phyloP scores from a whole-genome alignment of 2,888 invertebrate genomes.

The Leucania comma region DNA sequence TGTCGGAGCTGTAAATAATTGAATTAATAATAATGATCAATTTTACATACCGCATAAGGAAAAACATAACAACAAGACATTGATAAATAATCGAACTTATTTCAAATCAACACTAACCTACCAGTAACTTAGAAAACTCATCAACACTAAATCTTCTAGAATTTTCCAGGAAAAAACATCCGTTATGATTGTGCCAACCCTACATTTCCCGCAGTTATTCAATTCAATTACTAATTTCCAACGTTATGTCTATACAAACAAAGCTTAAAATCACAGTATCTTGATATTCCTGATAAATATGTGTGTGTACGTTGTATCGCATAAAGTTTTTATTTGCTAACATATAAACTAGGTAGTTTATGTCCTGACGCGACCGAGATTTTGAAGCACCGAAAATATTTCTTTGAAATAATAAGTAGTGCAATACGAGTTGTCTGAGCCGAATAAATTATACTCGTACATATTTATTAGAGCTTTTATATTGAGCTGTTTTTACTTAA shows the following conservation, averaged over 20 bases:
- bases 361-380: conserved; percentile 77
- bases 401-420: conserved; percentile 65
- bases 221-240: conserved; percentile 56
- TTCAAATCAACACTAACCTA: background rate
- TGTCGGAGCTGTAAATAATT: background rate
- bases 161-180: conserved; percentile 38
- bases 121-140: background rate
- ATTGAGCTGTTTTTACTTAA: conserved; percentile 22
- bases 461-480: conserved; percentile 32
- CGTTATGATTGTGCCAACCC: conserved; percentile 51
- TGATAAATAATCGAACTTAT: background rate
- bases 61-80: background rate
- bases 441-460: conserved; percentile 31
- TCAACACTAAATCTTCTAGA: conserved; percentile 20
- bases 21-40: background rate
- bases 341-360: conserved; percentile 70
- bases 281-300: conserved; percentile 13
- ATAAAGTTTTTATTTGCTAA: conserved; percentile 60
- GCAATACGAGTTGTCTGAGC: conserved; percentile 35
- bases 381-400: conserved; percentile 63
- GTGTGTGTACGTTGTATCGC: conserved; percentile 47
- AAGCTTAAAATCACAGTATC: conserved; percentile 60
- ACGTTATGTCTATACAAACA: conserved; percentile 59
- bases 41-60: background rate
- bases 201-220: conserved; percentile 57